Base-by-base conservation (phyloP, 2,113 vertebrate species). In the Polyodon spathula region DNA sequence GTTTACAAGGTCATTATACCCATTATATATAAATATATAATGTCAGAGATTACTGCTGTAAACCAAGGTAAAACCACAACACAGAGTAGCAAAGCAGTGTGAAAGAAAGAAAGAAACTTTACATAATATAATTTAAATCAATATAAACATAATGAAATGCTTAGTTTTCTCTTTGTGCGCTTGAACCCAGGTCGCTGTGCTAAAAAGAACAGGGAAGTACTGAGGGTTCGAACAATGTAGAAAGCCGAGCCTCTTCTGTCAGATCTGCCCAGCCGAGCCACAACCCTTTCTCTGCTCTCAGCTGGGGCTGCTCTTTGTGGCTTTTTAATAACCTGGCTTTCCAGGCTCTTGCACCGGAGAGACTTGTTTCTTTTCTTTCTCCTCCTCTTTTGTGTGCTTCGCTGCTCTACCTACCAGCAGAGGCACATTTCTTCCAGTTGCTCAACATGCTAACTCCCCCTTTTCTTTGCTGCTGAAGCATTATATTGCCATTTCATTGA, bases 401-500 rank as follows among this genome's bases (percentile, higher is more conserved):
- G 73, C 71, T 77, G 74, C 84, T 83, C 82, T 92, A 89, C 85
- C 88, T 89, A 87, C 84, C 76, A 90, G 89, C 83, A 68, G 80
- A 67, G 61, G 78, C 87, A 92, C 82, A 93, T 91, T 89, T 93
- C 89, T 90, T 90, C 89, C 90, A 91, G 89, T 92, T 89, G 88
- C 86, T 91, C 92, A 86, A 89, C 87, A 90, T 79, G 73, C 88
- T 81, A 88, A 88, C 86, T 89, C 86, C 85, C 87, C 85, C 83
- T 91, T 83, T 91, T 94, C 91, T 91, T 87, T 76, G 79, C 83
- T 88, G 90, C 89, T 94, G 90, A 92, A 92, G 90, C 92, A 94
- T 96, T 95, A 94, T 90, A 92, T 90, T 91, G 91, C 91, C 81
- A 82, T 90, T 92, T 89, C 92, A 92, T 92, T 89, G 92, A 94